Conservation (phyloP, 2,113 vertebrate species). For the Tamias sibiricus region DNA sequence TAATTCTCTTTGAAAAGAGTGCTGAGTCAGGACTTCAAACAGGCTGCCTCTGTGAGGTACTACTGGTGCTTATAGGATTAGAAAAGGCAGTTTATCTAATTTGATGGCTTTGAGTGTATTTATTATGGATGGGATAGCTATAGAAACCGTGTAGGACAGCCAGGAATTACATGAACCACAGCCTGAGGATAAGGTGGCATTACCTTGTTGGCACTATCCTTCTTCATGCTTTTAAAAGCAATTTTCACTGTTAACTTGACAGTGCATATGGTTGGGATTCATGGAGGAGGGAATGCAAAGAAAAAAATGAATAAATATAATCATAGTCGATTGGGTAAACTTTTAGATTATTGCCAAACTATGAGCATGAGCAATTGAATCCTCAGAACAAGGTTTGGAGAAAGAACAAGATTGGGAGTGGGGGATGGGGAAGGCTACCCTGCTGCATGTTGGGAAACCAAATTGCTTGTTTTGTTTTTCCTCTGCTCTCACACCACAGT, state of each 20-base stretch:
- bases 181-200: background rate
- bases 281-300: background rate
- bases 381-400: background rate
- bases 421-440: background rate
- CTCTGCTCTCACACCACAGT: background rate
- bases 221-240: background rate
- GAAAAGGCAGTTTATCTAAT: background rate
- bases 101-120: slow-evolving; percentile 14
- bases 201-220: background rate
- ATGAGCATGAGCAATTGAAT: background rate
- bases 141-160: background rate
- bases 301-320: background rate
- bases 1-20: slow-evolving; percentile 33
- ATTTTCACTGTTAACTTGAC: background rate
- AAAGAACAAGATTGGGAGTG: background rate
- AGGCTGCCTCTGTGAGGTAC: background rate
- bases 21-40: slow-evolving; percentile 22
- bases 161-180: background rate
- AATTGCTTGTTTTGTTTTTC: background rate
- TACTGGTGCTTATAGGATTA: background rate
- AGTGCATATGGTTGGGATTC: background rate
- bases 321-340: background rate
- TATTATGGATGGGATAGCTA: background rate
- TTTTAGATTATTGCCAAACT: background rate
- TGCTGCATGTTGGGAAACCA: background rate